Percentiles rank a stretch among this genome's conserved stretches.
phyloP scores from a whole-genome alignment of 2,113 vertebrate genomes.

The Callionymus lyra region DNA sequence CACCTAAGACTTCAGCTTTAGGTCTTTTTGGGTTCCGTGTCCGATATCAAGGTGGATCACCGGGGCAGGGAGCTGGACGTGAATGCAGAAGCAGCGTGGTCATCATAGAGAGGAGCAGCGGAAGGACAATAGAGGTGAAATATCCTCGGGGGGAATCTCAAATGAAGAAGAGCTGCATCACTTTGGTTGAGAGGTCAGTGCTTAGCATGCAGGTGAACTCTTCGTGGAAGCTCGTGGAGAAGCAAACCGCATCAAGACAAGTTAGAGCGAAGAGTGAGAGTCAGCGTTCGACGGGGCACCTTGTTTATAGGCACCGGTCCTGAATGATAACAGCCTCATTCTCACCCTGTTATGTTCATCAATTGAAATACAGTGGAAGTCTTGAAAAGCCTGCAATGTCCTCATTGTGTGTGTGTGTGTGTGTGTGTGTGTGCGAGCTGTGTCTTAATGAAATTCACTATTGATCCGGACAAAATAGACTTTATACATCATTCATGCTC shows the following conservation, averaged over 20 bases:
- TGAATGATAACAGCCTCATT: constrained; percentile 34
- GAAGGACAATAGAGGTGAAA: constrained; percentile 56
- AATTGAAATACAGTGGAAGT: constrained; percentile 17
- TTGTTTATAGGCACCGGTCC: constrained; percentile 35
- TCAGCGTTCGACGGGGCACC: constrained; percentile 45
- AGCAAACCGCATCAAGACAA: constrained; percentile 44
- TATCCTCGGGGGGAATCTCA: constrained; percentile 46
- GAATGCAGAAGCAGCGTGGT: constrained; percentile 44
- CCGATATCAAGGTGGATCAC: constrained; percentile 33
- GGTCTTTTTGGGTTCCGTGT: constrained; percentile 10
- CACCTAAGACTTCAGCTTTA: neutral
- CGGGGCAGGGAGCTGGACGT: constrained; percentile 21
- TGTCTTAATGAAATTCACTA: constrained; percentile 71
- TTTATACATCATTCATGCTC: constrained; percentile 78
- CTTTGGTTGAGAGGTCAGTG: constrained; percentile 49
- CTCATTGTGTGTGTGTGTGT: constrained; percentile 20
- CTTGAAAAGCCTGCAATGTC: constrained; percentile 34
- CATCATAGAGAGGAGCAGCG: constrained; percentile 37
- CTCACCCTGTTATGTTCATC: constrained; percentile 22
- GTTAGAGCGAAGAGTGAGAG: constrained; percentile 25
- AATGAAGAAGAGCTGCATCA: constrained; percentile 42
- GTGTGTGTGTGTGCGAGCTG: constrained; percentile 10
- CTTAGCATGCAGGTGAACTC: constrained; percentile 54
- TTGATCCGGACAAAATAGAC: constrained; percentile 71
- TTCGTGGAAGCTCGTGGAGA: constrained; percentile 16